Evolutionary conservation across 2,797 vertebrate genomes (phyloP), one percentile per base, ranked within the genome.

Genomic region (Microcaecilia unicolor): DNA sequence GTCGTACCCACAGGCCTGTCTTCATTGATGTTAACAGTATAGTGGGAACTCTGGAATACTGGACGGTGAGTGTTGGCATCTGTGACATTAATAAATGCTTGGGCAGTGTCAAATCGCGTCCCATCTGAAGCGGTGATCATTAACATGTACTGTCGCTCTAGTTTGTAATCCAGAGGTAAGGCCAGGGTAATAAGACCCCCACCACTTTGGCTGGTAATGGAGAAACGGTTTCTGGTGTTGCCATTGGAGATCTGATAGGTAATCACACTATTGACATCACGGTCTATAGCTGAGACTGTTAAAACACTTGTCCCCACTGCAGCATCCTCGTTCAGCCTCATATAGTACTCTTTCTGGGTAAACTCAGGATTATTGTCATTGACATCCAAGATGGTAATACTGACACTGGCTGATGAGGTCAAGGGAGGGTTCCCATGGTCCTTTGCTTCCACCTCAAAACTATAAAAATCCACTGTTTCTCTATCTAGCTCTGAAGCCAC

Each of bases 311-410:
- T 97, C 17, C 95, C 93, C 25, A 98, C 90, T 0, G 85, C 77
- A 0, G 95, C 95, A 0, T 98, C 95, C 64, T 98, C 95, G 0
- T 98, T 98, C 49, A 98, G 83, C 5, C 93, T 74, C 66, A 92
- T 80, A 1, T 82, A 45, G 15, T 98, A 97, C 2, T 88, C 83
- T 15, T 80, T 83, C 19, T 88, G 92, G 0, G 87, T 92, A 49
- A 98, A 98, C 76, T 96, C 84, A 0, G 95, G 95, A 58, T 91
- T 94, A 75, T 98, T 98, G 70, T 98, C 94, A 0, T 98, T 98
- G 33, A 98, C 92, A 1, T 98, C 95, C 16, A 97, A 57, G 37
- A 98, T 23, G 1, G 90, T 96, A 74, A 98, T 87, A 10, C 84
- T 96, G 41, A 98, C 83, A 1, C 89, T 91, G 45, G 93, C 91